phyloP scores from a whole-genome alignment of 64 coral and sea anemone species.

The Montipora capricornis region DNA sequence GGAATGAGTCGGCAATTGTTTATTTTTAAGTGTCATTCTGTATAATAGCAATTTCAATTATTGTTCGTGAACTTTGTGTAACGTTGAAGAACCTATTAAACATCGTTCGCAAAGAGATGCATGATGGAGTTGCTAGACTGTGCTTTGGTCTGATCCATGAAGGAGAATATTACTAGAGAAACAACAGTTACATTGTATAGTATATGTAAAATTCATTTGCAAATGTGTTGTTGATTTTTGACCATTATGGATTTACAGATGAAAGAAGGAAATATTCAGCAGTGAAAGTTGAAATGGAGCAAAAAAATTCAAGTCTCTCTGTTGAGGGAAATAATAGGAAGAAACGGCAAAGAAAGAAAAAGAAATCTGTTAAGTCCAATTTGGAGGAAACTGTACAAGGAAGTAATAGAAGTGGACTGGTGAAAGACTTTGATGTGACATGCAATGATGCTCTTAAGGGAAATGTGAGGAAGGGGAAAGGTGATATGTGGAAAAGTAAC shows the following conservation, averaged over 20 bases:
- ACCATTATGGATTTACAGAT: background rate
- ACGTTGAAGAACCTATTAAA: too few species aligned
- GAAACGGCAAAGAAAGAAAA: conserved; percentile 9
- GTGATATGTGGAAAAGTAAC: background rate
- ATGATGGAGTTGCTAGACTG: too few species aligned
- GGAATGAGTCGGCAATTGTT: too few species aligned
- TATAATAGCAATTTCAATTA: too few species aligned
- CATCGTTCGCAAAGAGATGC: too few species aligned
- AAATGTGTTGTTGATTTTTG: too few species aligned
- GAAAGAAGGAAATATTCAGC: background rate
- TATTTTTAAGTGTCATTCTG: too few species aligned
- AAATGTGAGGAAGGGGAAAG: background rate
- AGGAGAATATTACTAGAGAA: too few species aligned
- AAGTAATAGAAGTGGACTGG: background rate
- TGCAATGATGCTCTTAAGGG: background rate
- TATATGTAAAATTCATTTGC: too few species aligned
- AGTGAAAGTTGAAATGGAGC: background rate
- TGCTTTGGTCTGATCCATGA: too few species aligned
- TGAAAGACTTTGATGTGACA: background rate
- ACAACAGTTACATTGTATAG: too few species aligned
- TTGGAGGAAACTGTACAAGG: background rate
- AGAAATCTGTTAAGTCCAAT: background rate
- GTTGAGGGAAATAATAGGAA: background rate
- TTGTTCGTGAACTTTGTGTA: too few species aligned
- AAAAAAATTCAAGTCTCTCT: background rate